Evolutionary conservation across 2,797 vertebrate genomes (phyloP), one percentile per base, ranked within the genome.

Genomic region (Melopsittacus undulatus): DNA sequence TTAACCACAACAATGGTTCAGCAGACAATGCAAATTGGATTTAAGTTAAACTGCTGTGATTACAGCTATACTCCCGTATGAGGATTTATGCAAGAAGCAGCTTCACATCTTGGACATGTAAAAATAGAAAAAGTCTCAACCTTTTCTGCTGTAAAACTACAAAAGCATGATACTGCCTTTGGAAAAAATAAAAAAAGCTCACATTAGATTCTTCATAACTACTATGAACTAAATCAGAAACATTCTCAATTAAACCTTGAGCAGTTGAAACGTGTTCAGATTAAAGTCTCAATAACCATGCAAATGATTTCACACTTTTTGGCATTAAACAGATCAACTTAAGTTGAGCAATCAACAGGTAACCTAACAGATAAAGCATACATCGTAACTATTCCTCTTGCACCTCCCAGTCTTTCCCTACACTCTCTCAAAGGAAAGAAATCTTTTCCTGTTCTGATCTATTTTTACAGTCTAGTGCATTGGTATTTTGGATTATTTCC

Each of bases 401-500:
- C 68, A 86, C 64, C 81, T 92, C 92, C 87, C 79, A 13, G 43
- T 54, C 94, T 84, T 84, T 69, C 57, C 70, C 90, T 64, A 54
- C 78, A 29, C 68, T 92, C 86, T 82, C 82, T 89, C 80, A 96
- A 97, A 96, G 89, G 94, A 94, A 97, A 95, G 90, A 95, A 92
- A 93, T 92, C 78, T 84, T 81, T 83, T 94, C 95, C 83, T 89
- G 94, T 96, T 96, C 91, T 78, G 66, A 91, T 97, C 95, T 97
- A 97, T 97, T 98, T 98, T 97, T 97, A 98, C 95, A 97, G 94
- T 96, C 94, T 96, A 90, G 92, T 96, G 96, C 97, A 92, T 84
- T 89, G 96, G 96, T 96, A 97, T 97, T 95, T 94, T 97, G 97
- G 98, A 98, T 75, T 79, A 83, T 96, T 96, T 97, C 97, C 98